Evolutionary conservation across 1,140 invertebrate species (phyloP), one percentile per base, ranked within the genome.

Genomic region (Ceratina japonica): DNA sequence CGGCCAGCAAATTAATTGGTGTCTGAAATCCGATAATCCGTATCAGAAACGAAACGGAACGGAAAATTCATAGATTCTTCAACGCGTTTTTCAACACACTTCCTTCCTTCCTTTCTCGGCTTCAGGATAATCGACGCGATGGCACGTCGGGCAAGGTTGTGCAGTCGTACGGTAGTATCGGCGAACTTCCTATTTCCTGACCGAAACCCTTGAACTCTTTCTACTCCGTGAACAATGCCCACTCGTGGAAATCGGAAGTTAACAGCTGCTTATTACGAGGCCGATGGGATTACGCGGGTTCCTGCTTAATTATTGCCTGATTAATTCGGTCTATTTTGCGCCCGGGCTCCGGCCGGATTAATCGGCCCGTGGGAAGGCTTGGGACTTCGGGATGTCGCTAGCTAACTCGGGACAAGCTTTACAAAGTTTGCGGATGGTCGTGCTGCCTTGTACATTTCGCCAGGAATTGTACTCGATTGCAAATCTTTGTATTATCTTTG

Each of bases 161-260:
- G 49, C 52, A 37, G 74, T 69, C 74, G 54, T 61, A 68, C 51
- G 64, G 64, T 61, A 27, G 74, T 61, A 56, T 74, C 72, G 49
- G 61, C 7, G 72, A 75, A 76, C 74, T 76, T 76, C 54, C 64
- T 49, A 69, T 61, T 76, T 76, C 54, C 65, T 31, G 54, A 69
- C 59, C 54, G 8, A 27, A 76, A 69, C 24, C 24, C 56, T 56
- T 16, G 54, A 58, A 68, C 31, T 20, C 15, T 27, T 49, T 16
- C 18, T 59, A 44, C 37, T 62, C 31, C 31, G 15, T 7, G 15
- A 1, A 20, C 51, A n/a, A 49, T 31, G 15, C 22, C 62, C 65
- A 56, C 75, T 61, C 18, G 65, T 52, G 56, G 44, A 69, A 62
- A 70, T 51, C n/a, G 65, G 37, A 51, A 27, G 54, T 70, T 58